Conservation (phyloP, 2,113 vertebrate species). For the Cochlearius cochlearius region DNA sequence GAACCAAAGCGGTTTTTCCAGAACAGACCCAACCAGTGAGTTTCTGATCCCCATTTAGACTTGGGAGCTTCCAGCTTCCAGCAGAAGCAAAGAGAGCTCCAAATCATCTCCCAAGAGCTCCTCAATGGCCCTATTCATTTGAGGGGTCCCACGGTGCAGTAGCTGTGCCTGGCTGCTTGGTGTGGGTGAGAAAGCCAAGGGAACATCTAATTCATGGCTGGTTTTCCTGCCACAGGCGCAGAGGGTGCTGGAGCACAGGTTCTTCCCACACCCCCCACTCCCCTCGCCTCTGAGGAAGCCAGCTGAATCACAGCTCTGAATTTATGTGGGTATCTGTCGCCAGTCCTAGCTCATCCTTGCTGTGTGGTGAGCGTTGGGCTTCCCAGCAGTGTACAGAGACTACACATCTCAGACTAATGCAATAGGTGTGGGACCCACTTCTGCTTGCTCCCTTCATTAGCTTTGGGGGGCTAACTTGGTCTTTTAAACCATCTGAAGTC, state of each 20-base stretch:
- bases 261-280: neutral
- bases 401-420: neutral
- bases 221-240: neutral
- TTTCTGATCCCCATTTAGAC: neutral
- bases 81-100: neutral
- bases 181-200: neutral
- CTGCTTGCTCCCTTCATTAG: neutral
- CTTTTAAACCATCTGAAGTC: neutral
- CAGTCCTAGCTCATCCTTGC: neutral
- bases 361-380: rapidly evolving
- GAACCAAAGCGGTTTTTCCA: neutral
- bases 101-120: neutral
- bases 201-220: neutral
- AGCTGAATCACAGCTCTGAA: neutral
- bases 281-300: neutral
- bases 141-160: neutral
- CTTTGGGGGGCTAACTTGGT: neutral
- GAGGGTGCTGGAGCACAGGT: neutral
- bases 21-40: neutral
- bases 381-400: neutral
- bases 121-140: neutral
- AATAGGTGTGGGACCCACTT: neutral
- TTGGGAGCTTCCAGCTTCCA: neutral
- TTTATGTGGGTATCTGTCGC: neutral
- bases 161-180: neutral